Percentiles rank a stretch among this genome's conserved stretches.
phyloP scores from a whole-genome alignment of 1,140 invertebrate species.

The Whitmania pigra region DNA sequence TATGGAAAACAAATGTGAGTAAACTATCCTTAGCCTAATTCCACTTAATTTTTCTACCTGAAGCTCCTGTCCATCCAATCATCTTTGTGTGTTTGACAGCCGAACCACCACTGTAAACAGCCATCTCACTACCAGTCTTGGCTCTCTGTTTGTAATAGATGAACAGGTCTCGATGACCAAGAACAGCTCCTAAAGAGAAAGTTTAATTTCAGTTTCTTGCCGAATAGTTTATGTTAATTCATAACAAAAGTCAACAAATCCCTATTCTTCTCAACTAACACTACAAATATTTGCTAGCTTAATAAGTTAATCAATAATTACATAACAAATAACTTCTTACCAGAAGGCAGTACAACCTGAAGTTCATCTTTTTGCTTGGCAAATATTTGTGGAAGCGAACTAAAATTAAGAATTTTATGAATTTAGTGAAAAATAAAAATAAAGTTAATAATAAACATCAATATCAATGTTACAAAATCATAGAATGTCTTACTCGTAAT shows the following conservation, averaged over 20 bases:
- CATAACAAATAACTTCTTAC: constrained; percentile 25
- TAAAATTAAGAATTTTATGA: too few species aligned
- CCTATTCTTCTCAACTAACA: not conserved
- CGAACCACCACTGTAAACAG: constrained; percentile 26
- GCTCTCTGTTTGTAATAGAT: constrained; percentile 52
- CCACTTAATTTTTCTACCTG: constrained; percentile 29
- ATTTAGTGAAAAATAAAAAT: too few species aligned
- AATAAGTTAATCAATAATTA: not conserved
- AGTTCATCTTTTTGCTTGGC: constrained; percentile 48
- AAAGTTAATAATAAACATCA: not conserved
- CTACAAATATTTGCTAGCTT: too few species aligned
- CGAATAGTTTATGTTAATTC: not conserved
- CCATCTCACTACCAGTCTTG: constrained; percentile 29
- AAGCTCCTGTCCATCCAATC: constrained; percentile 63
- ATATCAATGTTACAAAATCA: constrained; percentile 49
- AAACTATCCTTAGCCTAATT: too few species aligned
- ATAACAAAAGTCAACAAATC: not conserved
- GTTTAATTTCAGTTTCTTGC: not conserved
- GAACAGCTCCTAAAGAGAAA: constrained; percentile 57
- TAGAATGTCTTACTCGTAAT: constrained; percentile 52
- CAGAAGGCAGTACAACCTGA: constrained; percentile 59
- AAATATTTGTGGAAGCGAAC: too few species aligned
- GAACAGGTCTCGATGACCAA: constrained; percentile 79
- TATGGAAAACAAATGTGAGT: not conserved
- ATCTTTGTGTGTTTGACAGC: constrained; percentile 67